Conservation (phyloP, 2,797 vertebrate genomes). For the Potorous gilbertii region DNA sequence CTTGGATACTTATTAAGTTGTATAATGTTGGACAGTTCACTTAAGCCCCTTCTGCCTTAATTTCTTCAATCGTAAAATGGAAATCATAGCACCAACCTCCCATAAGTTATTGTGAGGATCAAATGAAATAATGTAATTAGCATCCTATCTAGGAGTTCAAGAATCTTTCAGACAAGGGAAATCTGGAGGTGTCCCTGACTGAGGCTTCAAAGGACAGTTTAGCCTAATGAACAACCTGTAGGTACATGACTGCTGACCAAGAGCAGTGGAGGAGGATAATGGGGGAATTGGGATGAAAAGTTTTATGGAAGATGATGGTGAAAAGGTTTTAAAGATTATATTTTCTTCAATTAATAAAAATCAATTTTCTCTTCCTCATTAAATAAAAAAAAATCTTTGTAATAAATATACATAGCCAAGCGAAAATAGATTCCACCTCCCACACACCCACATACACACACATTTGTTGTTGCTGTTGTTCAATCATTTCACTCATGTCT, state of each 20-base stretch:
- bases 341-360: neutral
- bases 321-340: neutral
- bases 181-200: neutral
- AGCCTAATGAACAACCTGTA: neutral
- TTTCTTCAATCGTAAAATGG: neutral
- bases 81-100: neutral
- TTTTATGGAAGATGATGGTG: neutral
- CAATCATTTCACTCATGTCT: neutral
- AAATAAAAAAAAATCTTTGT: neutral
- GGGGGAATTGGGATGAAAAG: neutral
- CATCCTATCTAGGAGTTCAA: neutral
- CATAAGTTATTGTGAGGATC: neutral
- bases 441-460: neutral
- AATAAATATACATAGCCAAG: neutral
- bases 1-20: neutral
- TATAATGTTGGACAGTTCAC: neutral
- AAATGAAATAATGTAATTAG: neutral
- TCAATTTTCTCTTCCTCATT: neutral
- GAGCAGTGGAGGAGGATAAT: neutral
- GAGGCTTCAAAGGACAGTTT: neutral
- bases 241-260: neutral
- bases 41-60: neutral
- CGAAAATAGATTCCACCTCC: neutral
- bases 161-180: neutral
- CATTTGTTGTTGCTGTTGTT: neutral